Conservation (phyloP, 2,797 vertebrate species). For the Enteromius anoplus region DNA sequence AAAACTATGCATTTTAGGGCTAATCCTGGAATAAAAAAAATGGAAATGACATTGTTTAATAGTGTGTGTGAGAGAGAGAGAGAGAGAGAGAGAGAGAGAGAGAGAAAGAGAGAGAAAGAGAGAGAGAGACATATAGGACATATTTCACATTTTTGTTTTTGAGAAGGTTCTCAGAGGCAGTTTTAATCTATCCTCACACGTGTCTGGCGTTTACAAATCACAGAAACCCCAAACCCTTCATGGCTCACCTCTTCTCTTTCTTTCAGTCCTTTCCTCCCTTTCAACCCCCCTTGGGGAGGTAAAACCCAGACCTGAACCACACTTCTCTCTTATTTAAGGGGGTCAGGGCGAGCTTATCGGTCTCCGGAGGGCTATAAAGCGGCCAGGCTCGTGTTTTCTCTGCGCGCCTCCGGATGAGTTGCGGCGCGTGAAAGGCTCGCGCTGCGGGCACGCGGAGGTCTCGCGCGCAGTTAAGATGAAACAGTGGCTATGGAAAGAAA, state of each 20-base stretch:
- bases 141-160: not conserved
- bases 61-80: not conserved
- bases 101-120: not conserved
- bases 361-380: slow-evolving; percentile 68
- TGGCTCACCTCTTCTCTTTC: slow-evolving; percentile 40
- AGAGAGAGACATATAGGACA: not conserved
- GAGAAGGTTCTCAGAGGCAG: not conserved
- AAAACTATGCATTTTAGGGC: not conserved
- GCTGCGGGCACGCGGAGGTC: slow-evolving; percentile 71
- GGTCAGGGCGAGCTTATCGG: slow-evolving; percentile 55
- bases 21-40: not conserved
- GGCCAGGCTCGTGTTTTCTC: slow-evolving; percentile 70
- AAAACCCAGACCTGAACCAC: slow-evolving; percentile 62
- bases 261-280: slow-evolving; percentile 26
- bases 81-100: not conserved
- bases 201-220: slow-evolving; percentile 36
- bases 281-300: slow-evolving; percentile 52
- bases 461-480: slow-evolving; percentile 66
- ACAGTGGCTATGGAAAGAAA: slow-evolving; percentile 58
- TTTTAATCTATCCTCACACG: slow-evolving; percentile 25
- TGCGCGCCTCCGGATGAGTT: slow-evolving; percentile 69
- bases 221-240: slow-evolving; percentile 48
- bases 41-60: not conserved
- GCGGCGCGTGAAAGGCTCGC: slow-evolving; percentile 72
- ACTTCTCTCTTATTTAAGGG: slow-evolving; percentile 56